These are phyloP conservation scores for Mimas tiliae DNA, from an alignment of 2,888 invertebrate genomes.

Conservation along the genomic window DNA sequence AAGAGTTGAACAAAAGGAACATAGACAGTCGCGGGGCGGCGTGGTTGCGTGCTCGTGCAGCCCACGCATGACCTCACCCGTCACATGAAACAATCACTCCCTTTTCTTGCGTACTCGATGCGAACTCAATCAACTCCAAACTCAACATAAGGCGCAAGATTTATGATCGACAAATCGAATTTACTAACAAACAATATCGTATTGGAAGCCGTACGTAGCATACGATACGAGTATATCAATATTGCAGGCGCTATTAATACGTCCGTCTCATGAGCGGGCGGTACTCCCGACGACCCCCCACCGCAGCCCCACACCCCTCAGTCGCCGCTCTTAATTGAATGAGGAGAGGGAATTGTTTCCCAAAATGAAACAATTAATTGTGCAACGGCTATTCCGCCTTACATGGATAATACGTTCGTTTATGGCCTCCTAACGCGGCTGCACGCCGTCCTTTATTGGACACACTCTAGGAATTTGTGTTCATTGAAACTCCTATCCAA, in stretches of 20 bases:
- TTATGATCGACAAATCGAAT: slow-evolving; percentile 85
- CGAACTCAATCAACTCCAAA: slow-evolving; percentile 80
- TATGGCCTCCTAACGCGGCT: slow-evolving; percentile 84
- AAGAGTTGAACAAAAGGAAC: slow-evolving; percentile 46
- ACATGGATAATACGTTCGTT: slow-evolving; percentile 85
- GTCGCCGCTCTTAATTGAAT: slow-evolving; percentile 85
- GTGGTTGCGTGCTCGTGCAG: background rate
- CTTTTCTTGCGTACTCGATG: slow-evolving; percentile 58
- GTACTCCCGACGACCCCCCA: slow-evolving; percentile 53
- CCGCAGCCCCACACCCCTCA: slow-evolving; percentile 60
- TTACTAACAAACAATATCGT: slow-evolving; percentile 84
- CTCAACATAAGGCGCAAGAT: slow-evolving; percentile 84
- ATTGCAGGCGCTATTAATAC: slow-evolving; percentile 85
- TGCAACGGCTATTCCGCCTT: slow-evolving; percentile 85
- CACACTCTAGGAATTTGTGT: slow-evolving; percentile 84
- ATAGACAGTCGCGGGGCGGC: slow-evolving; percentile 14
- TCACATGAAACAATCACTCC: slow-evolving; percentile 34
- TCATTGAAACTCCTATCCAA: slow-evolving; percentile 82
- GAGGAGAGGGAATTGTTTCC: slow-evolving; percentile 86
- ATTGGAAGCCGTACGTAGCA: slow-evolving; percentile 80
- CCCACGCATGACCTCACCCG: slow-evolving; percentile 12
- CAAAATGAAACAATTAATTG: slow-evolving; percentile 86
- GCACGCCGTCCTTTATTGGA: slow-evolving; percentile 83
- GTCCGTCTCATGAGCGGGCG: slow-evolving; percentile 83
- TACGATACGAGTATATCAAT: slow-evolving; percentile 84